Conservation (phyloP, 2,113 vertebrate genomes). For the Callospermophilus lateralis region DNA sequence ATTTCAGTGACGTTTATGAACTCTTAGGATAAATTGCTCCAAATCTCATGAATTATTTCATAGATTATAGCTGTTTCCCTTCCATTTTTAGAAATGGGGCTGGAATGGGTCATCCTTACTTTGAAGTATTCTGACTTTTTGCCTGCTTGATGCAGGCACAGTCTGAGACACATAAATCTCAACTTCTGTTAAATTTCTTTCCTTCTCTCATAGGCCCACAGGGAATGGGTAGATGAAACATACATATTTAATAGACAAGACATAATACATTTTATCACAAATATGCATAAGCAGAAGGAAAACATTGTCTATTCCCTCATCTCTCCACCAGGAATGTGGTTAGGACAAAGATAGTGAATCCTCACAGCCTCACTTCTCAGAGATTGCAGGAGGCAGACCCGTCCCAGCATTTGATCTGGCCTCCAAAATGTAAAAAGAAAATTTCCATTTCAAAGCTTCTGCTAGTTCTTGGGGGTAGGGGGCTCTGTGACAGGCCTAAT, state of each 20-base stretch:
- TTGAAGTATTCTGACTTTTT: not conserved
- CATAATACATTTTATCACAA: not conserved
- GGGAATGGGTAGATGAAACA: not conserved
- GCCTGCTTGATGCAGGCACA: not conserved
- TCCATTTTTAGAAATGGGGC: constrained; percentile 6
- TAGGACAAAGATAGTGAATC: not conserved
- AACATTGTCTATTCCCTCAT: not conserved
- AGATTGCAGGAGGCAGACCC: not conserved
- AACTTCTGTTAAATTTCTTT: constrained; percentile 9
- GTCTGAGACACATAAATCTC: constrained; percentile 25
- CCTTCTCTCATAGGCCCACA: not conserved
- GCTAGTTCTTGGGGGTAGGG: not conserved
- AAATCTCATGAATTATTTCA: constrained; percentile 10
- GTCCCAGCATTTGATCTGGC: not conserved
- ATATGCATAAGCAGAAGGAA: not conserved
- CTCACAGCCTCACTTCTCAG: not conserved
- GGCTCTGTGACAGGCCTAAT: not conserved
- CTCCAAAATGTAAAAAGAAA: not conserved
- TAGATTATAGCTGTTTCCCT: not conserved
- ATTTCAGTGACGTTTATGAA: not conserved
- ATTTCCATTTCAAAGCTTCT: constrained; percentile 28
- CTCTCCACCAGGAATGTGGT: not conserved
- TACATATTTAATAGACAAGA: not conserved
- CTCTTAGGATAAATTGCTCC: not conserved
- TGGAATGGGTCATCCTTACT: not conserved